Base-by-base conservation (phyloP, 2,888 invertebrate genomes). In the Dryadula phaetusa region DNA sequence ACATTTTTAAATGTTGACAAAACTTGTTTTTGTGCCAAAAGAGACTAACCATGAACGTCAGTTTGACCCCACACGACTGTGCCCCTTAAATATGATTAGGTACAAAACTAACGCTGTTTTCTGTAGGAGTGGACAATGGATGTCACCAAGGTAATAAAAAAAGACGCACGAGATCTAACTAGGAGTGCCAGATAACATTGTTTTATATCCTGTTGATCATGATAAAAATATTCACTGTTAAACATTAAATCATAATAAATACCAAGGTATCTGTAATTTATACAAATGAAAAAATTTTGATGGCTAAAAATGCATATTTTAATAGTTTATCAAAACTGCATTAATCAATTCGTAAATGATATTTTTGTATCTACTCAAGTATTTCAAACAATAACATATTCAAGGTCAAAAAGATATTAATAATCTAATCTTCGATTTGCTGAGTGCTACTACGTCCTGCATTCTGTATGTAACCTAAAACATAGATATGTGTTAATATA, bases 1-100 rank as follows among this genome's bases (percentile, higher is more conserved):
- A 56, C 46, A 65, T 40, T 65, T 64, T 64, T 32, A 65, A 68
- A 62, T 61, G 42, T 49, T 69, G 25, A 52, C 32, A 58, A 60
- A 62, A 66, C 66, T 66, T 12, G 66, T 62, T 69, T 67, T 69
- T 62, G 44, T 32, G 28, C 58, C 34, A 69, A 69, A 65, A 69
- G 49, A 69, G 54, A 62, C 64, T 42, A 64, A 69, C 46, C 56
- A 46, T 14, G 42, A 62, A 61, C 47, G 47, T 65, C 47, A 56
- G 40, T 49, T 58, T 69, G 68, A 69, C 68, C 68, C 62, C 65
- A 62, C 40, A 49, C 32, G 62, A 34, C 40, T 47, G 49, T 47
- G 47, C 56, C 52, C 52, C 52, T 61, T 58, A 61, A 61, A 53
- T 64, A 56, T 54, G 46, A 37, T 52, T 58, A 60, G 42, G 28